phyloP scores from a whole-genome alignment of 2,888 invertebrate species.

The Sceliomorpha sp. region DNA sequence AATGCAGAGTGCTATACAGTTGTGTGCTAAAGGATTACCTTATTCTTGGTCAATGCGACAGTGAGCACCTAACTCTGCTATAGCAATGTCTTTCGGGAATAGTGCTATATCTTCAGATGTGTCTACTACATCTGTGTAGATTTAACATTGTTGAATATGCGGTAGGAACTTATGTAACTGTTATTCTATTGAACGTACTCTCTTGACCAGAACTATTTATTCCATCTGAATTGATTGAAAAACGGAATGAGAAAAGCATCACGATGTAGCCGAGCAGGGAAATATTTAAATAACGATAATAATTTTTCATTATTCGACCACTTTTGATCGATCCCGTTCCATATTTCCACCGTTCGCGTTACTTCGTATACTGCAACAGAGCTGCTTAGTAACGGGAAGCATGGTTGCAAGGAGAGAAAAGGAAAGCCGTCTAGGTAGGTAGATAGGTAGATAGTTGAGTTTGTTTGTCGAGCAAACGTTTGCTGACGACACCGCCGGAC shows the following conservation, averaged over 20 bases:
- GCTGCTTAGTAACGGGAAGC: conserved; percentile 59
- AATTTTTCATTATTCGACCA: no score
- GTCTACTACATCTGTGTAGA: conserved; percentile 7
- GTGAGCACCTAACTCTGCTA: conserved; percentile 50
- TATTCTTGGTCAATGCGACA: conserved; percentile 73
- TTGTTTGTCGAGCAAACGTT: conserved; percentile 80
- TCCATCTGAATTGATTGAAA: no score
- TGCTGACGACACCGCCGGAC: conserved; percentile 80
- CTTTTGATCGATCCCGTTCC: conserved; percentile 60
- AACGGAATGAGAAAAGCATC: no score
- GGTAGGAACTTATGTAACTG: background rate
- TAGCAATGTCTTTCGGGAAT: conserved; percentile 36
- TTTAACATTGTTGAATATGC: conserved; percentile 19
- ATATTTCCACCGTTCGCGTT: conserved; percentile 72
- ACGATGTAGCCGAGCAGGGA: no score
- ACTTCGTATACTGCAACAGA: conserved; percentile 74
- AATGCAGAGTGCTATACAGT: conserved; percentile 69
- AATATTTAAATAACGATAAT: no score
- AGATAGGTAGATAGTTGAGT: conserved; percentile 68
- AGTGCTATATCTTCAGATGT: conserved; percentile 6
- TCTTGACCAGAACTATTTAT: no score
- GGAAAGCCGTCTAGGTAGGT: conserved; percentile 26
- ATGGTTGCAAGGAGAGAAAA: conserved; percentile 20
- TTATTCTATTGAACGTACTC: background rate
- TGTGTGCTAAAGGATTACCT: conserved; percentile 76